phyloP scores from a whole-genome alignment of 2,888 invertebrate species.

The Lottia gigantea region DNA sequence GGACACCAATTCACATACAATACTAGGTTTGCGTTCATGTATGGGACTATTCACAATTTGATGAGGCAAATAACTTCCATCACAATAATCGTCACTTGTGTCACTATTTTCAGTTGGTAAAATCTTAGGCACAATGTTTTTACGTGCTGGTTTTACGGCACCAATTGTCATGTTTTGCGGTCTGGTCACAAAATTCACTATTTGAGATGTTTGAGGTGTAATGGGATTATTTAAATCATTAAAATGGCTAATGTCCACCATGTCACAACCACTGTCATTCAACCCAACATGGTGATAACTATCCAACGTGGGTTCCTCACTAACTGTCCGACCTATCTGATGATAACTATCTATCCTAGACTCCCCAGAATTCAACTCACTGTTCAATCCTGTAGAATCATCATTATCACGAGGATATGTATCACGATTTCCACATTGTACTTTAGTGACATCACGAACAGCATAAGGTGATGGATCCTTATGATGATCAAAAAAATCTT shows the following conservation, averaged over 20 bases:
- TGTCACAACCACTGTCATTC: background rate
- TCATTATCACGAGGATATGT: background rate
- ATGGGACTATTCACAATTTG: background rate
- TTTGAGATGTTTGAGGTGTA: background rate
- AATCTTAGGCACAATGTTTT: background rate
- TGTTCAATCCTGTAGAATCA: no score
- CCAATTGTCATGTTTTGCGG: background rate
- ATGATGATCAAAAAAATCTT: background rate
- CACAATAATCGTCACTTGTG: background rate
- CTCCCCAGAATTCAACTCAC: background rate
- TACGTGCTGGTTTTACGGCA: background rate
- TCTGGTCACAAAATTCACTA: background rate
- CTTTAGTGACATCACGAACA: background rate
- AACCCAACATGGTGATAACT: background rate
- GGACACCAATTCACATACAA: background rate
- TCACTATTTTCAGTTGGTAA: slow-evolving; percentile 3
- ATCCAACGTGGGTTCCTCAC: background rate
- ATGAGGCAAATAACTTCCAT: background rate
- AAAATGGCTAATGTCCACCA: background rate
- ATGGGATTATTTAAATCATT: background rate
- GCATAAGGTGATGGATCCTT: background rate
- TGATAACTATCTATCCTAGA: background rate
- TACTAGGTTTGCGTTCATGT: background rate
- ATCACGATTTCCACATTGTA: background rate
- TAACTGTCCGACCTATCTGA: background rate